phyloP scores from a whole-genome alignment of 2,113 vertebrate genomes.

The Trachemys scripta region DNA sequence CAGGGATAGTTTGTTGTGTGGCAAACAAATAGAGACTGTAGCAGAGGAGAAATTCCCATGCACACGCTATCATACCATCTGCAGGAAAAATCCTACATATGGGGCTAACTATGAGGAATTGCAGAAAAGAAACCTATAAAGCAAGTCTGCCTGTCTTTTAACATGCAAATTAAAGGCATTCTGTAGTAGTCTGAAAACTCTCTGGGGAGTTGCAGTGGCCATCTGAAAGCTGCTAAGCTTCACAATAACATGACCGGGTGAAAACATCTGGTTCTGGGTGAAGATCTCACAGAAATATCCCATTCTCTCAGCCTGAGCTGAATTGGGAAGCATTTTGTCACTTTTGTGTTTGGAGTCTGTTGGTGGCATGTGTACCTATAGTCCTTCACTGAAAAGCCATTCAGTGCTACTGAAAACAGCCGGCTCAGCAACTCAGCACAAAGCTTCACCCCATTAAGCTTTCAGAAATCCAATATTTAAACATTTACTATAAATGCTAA shows the following conservation, averaged over 20 bases:
- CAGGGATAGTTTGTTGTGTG: constrained; percentile 52
- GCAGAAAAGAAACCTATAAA: constrained; percentile 79
- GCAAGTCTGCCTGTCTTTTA: constrained; percentile 83
- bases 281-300: constrained; percentile 76
- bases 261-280: constrained; percentile 80
- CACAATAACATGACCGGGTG: constrained; percentile 49
- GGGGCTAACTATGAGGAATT: constrained; percentile 24
- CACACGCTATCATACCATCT: constrained; percentile 40
- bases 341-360: background rate
- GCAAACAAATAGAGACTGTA: constrained; percentile 69
- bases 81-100: constrained; percentile 66
- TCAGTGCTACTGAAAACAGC: background rate
- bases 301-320: background rate
- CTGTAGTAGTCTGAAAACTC: constrained; percentile 83
- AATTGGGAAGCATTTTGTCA: constrained; percentile 37
- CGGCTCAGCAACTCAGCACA: background rate
- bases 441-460: constrained; percentile 10
- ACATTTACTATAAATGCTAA: constrained; percentile 27
- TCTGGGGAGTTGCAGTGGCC: constrained; percentile 74
- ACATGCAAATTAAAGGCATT: constrained; percentile 86
- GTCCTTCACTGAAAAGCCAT: constrained; percentile 15
- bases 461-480: constrained; percentile 32
- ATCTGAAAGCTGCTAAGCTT: constrained; percentile 75
- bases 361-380: background rate
- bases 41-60: constrained; percentile 70